Evolutionary conservation across 1,140 invertebrate genomes (phyloP), one percentile per base, ranked within the genome.

Genomic region (Zaprionus camerounensis): DNA sequence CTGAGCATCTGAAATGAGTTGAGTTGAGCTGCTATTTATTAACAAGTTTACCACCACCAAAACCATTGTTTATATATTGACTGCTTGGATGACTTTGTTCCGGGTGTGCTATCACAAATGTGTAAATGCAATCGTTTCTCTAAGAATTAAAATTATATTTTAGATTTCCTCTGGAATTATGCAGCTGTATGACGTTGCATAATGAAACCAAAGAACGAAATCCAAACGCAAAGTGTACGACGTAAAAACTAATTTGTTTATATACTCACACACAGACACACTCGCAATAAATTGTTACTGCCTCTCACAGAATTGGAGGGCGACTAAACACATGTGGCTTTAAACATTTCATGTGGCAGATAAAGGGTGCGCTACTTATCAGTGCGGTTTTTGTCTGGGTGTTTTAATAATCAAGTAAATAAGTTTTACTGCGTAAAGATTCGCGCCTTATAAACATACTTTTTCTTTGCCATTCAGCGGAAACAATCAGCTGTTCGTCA

Each of bases 171-270:
- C 56, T 83, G 41, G 59, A 78, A 58, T n/a, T 58, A 24, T 76
- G 46, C 73, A 69, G 26, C 63, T 49, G 31, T 15, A 64, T 90
- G 81, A 90, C 78, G 78, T 88, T 90, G 84, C 84, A 88, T 88
- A 88, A 88, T 81, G 61, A n/a, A 81, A 81, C 65, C 67, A 65
- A n/a, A 20, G 69, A 81, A 73, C 73, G 65, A 58, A 67, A 76
- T 56, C 59, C 51, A 61, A 51, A 49, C 61, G 57, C 22, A 68
- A 57, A 71, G 76, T 56, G 65, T n/a, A 67, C 34, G 17, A 62
- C n/a, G 68, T 20, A 31, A 65, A 81, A 62, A 34, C 44, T 58
- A 66, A 72, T 71, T 87, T 79, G 70, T 81, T 84, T 81, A 78
- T 64, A 56, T 46, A 65, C 62, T 56, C 68, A 83, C 63, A 71